A percentile compares a stretch with the other conserved stretches of the same genome.
Conservation (phyloP, 2,113 vertebrate genomes). For the Equus quagga region DNA sequence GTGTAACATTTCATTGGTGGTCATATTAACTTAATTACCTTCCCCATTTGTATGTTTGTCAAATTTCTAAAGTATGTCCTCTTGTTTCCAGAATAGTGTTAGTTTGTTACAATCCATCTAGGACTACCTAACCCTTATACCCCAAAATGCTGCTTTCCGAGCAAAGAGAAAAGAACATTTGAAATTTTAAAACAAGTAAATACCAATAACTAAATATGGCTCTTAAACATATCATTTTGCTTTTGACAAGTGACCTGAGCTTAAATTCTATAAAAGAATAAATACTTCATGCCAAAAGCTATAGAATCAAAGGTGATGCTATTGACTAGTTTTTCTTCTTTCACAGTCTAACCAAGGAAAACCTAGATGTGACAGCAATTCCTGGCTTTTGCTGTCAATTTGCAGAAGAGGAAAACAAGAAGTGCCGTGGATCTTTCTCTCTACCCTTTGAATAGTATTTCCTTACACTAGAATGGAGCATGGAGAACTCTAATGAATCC, state of each 20-base stretch:
- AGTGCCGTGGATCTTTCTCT: background rate
- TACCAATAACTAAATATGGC: background rate
- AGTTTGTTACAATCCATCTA: background rate
- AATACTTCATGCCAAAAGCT: background rate
- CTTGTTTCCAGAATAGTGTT: background rate
- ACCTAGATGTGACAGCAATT: background rate
- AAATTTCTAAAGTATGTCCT: background rate
- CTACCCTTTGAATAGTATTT: background rate
- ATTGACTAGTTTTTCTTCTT: background rate
- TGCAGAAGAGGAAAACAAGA: constrained; percentile 19
- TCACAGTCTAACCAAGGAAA: background rate
- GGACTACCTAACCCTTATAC: background rate
- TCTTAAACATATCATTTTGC: background rate
- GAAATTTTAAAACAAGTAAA: background rate
- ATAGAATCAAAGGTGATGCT: background rate
- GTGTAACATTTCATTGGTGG: background rate
- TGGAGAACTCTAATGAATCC: background rate
- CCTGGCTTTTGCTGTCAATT: background rate
- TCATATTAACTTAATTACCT: background rate
- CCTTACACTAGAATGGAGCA: background rate
- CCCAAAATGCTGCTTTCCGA: background rate
- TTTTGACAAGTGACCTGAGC: background rate
- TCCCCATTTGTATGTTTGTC: background rate
- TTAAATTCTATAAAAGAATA: background rate
- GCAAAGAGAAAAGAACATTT: background rate